Evolutionary conservation across 2,888 invertebrate genomes (phyloP).

Genomic region (Lepidonotus clava): DNA sequence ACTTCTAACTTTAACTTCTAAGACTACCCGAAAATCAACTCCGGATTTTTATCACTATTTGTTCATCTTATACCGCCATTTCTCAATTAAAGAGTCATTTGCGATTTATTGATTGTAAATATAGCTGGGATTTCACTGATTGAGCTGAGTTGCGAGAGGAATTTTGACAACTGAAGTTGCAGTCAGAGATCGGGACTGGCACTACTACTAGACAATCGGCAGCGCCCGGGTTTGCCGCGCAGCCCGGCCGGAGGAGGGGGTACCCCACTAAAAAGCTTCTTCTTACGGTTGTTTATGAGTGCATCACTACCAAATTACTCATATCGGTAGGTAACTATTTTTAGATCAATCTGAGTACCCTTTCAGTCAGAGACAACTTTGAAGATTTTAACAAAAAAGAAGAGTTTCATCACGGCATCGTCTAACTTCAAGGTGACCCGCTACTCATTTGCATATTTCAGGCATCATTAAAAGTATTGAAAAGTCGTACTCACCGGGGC

Average conservation of each 20-base stretch:
- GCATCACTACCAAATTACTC: background rate
- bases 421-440: conserved; percentile 49
- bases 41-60: too few relatives aligned
- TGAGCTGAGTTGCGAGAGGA: too few relatives aligned
- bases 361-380: conserved; percentile 21
- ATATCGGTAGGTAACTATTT: background rate
- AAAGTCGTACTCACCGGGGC: conserved; percentile 61
- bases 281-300: background rate
- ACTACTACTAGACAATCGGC: too few relatives aligned
- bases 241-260: background rate
- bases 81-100: too few relatives aligned
- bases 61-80: too few relatives aligned
- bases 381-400: background rate
- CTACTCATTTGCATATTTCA: conserved; percentile 52
- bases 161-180: too few relatives aligned
- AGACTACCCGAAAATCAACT: too few relatives aligned
- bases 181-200: too few relatives aligned
- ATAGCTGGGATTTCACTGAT: too few relatives aligned
- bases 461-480: conserved; percentile 25
- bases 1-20: too few relatives aligned
- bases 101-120: too few relatives aligned
- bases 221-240: conserved; percentile 24
- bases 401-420: conserved; percentile 22
- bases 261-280: background rate
- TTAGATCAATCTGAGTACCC: background rate